Base-by-base conservation (phyloP, 2,797 vertebrate species). In the Heterohyrax brucei region DNA sequence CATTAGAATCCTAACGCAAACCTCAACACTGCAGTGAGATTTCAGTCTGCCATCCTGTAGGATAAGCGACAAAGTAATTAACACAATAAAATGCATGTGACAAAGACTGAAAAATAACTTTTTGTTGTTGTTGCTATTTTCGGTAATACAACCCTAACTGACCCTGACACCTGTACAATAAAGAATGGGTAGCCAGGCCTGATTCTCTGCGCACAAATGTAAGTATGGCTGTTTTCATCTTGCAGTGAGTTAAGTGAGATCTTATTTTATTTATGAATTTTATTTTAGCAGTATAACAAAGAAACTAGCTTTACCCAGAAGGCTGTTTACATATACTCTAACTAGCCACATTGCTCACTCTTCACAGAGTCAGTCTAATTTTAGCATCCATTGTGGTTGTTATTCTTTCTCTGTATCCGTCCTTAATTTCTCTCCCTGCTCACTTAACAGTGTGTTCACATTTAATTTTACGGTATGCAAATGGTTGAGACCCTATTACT, bases 1-100 rank as follows among this genome's bases (percentile, higher is more conserved):
- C 39, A 53, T 28, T 46, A 21, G 13, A 4, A 53, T 78, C 80
- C 3, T 87, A 87, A 87, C 70, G 19, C 28, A 73, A 83, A 93
- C 30, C 28, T 24, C 91, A 91, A 77, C 62, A 21, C 5, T 53
- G 56, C 7, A 4, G 84, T 77, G 53, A 81, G 66, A 87, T 83
- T 95, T 91, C 56, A 8, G 80, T n/a, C 16, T 46, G 28, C 26
- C 1, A 9, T 9, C 5, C 61, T 91, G 24, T 81, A 91, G 83
- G 48, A 81, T 39, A 53, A 64, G 61, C 21, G 68, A 8, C 53
- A 72, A 48, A 66, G 5, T 92, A 62, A 61, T 72, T 87, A 70
- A 48, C 81, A 93, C 24, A 92, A 14, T 87, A 79, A 95, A 93
- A 90, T 61, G 21, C 21, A 66, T 33, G 46, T 10, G n/a, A 81